Base-by-base conservation (phyloP, 2,113 vertebrate genomes). In the Orientallactaga bullata region DNA sequence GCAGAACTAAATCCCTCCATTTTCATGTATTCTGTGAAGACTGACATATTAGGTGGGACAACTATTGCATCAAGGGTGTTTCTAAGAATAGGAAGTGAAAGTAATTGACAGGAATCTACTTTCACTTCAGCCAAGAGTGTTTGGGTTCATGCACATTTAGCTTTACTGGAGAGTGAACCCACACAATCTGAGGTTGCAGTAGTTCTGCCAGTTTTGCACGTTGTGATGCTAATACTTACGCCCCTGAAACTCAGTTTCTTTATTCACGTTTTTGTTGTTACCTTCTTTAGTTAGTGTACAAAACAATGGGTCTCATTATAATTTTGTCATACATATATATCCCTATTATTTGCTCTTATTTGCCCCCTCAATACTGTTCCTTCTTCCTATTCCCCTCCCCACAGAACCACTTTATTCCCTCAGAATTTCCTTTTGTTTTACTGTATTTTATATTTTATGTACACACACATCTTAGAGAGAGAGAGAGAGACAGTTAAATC, bases 1-100 rank as follows among this genome's bases (percentile, higher is more conserved):
- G 24, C 24, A 81, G 35, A 35, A 28, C 8, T 39, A 24, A n/a
- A 91, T 76, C 10, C 71, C 63, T 84, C 20, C 7, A 5, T 80
- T 88, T 61, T 96, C 28, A 74, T 95, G 94, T 96, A 78, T 96
- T 89, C 94, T 95, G 77, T 94, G 74, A 96, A 95, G 78, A 7
- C 0, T 91, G 78, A 88, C 85, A 24, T 32, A 4, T 87, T 77
- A 42, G 26, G 94, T 23, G 32, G 85, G 37, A 81, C 78, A 87
- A 96, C 92, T 35, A 85, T 39, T 89, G 26, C 39, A 65, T 66
- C 47, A 42, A 71, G 2, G 23, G 2, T n/a, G 66, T 88, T 95
- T 66, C 63, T 80, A 90, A 85, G 88, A 94, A 74, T 0, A 28
- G 20, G 5, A 11, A 85, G 55, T 26, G 32, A 47, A 60, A 89